phyloP scores from a whole-genome alignment of 2,113 vertebrate genomes.

The Scomber japonicus region DNA sequence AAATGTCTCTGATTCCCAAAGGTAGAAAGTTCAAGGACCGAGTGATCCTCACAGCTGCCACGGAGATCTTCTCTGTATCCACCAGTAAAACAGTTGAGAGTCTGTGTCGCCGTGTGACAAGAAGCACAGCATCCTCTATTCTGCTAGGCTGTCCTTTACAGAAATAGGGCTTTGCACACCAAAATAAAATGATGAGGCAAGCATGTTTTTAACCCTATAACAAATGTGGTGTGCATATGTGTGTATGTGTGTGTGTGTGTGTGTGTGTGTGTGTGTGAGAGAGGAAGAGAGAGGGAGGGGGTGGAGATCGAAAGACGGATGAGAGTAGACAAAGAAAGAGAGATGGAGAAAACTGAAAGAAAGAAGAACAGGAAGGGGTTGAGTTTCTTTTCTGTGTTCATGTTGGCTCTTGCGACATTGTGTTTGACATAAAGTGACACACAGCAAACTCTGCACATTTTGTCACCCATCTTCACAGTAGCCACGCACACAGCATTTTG shows the following conservation, averaged over 20 bases:
- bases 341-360: slow-evolving; percentile 16
- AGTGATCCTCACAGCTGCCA: slow-evolving; percentile 52
- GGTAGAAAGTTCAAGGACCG: slow-evolving; percentile 54
- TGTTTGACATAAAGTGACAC: slow-evolving; percentile 71
- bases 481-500: slow-evolving; percentile 50
- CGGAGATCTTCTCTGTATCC: slow-evolving; percentile 36
- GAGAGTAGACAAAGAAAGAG: slow-evolving; percentile 31
- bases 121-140: slow-evolving; percentile 56
- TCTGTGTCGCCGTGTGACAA: slow-evolving; percentile 22
- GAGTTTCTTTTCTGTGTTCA: slow-evolving; percentile 30
- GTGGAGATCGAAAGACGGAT: slow-evolving; percentile 28
- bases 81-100: slow-evolving; percentile 38
- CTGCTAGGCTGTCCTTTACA: slow-evolving; percentile 72
- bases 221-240: slow-evolving; percentile 66
- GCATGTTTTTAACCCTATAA: slow-evolving; percentile 71
- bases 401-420: slow-evolving; percentile 41
- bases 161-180: slow-evolving; percentile 76
- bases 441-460: slow-evolving; percentile 72
- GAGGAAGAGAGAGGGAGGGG: slow-evolving; percentile 20
- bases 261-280: slow-evolving; percentile 18
- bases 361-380: slow-evolving; percentile 14
- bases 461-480: slow-evolving; percentile 38
- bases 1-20: slow-evolving; percentile 63
- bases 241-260: slow-evolving; percentile 18
- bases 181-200: slow-evolving; percentile 82